These are phyloP conservation scores for Hedya salicella DNA, from an alignment of 2,888 invertebrate species.

Conservation along the genomic window DNA sequence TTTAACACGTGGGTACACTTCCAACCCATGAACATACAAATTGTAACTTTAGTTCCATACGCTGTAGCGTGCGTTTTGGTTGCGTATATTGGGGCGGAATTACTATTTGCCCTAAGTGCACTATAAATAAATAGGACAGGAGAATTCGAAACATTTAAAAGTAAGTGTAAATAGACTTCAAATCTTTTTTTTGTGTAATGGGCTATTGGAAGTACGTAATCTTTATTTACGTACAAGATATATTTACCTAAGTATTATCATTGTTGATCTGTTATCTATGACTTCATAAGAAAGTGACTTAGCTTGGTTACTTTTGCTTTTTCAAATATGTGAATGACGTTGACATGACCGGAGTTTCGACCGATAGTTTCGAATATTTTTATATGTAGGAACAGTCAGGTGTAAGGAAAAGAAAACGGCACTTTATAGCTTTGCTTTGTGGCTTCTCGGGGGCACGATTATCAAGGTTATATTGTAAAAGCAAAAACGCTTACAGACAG, in stretches of 20 bases:
- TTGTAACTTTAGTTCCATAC: background rate
- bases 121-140: conserved; percentile 34
- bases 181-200: background rate
- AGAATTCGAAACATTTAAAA: conserved; percentile 29
- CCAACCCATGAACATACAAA: background rate
- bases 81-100: background rate
- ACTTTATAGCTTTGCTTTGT: too few species aligned
- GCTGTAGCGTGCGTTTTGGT: background rate
- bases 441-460: too few species aligned
- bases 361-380: too few species aligned
- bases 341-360: too few species aligned
- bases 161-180: conserved; percentile 14
- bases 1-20: conserved; percentile 34
- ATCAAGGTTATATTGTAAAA: too few species aligned
- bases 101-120: conserved; percentile 32
- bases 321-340: too few species aligned
- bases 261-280: conserved; percentile 1
- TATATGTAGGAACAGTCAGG: too few species aligned
- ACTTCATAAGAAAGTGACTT: too few species aligned
- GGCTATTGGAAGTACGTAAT: background rate
- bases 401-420: too few species aligned
- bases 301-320: too few species aligned
- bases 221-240: background rate
- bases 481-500: too few species aligned
- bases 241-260: background rate